Conservation (phyloP, 2,113 vertebrate genomes). For the Centropristis striata region DNA sequence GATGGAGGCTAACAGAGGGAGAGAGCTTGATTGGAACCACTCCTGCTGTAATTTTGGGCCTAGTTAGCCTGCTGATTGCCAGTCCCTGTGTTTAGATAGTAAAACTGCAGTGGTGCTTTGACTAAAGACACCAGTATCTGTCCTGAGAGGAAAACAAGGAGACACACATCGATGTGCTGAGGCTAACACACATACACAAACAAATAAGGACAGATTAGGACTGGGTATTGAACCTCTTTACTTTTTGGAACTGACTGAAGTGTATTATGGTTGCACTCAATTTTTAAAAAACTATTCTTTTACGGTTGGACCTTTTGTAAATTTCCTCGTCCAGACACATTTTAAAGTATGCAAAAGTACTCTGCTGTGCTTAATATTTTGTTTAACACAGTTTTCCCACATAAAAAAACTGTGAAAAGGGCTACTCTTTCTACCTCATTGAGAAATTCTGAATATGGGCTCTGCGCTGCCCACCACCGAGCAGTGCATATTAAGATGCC, state of each 20-base stretch:
- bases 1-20: conserved; percentile 55
- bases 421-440: too few relatives aligned
- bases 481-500: too few relatives aligned
- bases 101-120: conserved; percentile 78
- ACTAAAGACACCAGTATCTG: conserved; percentile 77
- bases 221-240: background rate
- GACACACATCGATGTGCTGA: conserved; percentile 25
- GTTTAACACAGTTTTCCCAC: too few relatives aligned
- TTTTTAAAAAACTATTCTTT: too few relatives aligned
- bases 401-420: too few relatives aligned
- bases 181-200: conserved; percentile 40
- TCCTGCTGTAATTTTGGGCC: conserved; percentile 77
- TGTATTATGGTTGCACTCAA: background rate
- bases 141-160: conserved; percentile 43
- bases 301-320: too few relatives aligned
- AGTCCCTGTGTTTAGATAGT: conserved; percentile 83
- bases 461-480: too few relatives aligned
- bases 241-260: background rate
- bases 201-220: background rate
- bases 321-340: too few relatives aligned
- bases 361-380: too few relatives aligned
- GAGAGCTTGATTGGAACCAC: conserved; percentile 76
- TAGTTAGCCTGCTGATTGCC: conserved; percentile 80
- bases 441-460: too few relatives aligned
- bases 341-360: too few relatives aligned